Evolutionary conservation across 2,888 invertebrate genomes (phyloP), one percentile per base, ranked within the genome.

Genomic region (Mimas tiliae): DNA sequence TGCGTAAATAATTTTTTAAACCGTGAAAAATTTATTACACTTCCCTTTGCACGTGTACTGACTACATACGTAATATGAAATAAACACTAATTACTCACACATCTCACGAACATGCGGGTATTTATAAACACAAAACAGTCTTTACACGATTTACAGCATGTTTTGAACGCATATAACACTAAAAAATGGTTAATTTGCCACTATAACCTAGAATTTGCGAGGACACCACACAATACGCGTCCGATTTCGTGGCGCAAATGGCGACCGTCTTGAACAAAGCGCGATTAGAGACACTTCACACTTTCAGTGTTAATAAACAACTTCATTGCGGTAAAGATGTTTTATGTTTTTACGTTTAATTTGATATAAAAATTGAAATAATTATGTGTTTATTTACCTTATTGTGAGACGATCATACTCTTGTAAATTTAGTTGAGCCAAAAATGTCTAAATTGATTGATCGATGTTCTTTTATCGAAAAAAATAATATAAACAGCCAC

Each of bases 171-270:
- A 51, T 65, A 62, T 52, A 42, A 63, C 66, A 58, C 65, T 38
- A 65, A 47, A 63, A 86, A 48, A 62, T 51, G 50, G 62, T 62
- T 64, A 64, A 64, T 62, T 64, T 33, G 48, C 58, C 88, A 89
- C 87, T 89, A 83, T 93, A 93, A 92, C 93, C 92, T 92, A 86
- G 76, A 89, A 88, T 86, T 81, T 76, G 81, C 85, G 3, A 81
- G 58, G 78, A 83, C 78, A 75, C 84, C 86, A 88, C 85, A 87
- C 87, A 86, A 84, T 83, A 82, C 77, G 78, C 73, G 81, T 77
- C 84, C 86, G 88, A 86, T 80, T 88, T 91, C 94, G 94, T 93
- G 94, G 94, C 93, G 91, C 86, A 90, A 93, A 94, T 94, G 93
- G 93, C 94, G 91, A 93, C 94, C 86, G 79, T 70, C 70, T 66